A percentile compares a stretch with the other conserved stretches of the same genome.
phyloP scores from a whole-genome alignment of 1,140 invertebrate species.

The Ylistrum balloti region DNA sequence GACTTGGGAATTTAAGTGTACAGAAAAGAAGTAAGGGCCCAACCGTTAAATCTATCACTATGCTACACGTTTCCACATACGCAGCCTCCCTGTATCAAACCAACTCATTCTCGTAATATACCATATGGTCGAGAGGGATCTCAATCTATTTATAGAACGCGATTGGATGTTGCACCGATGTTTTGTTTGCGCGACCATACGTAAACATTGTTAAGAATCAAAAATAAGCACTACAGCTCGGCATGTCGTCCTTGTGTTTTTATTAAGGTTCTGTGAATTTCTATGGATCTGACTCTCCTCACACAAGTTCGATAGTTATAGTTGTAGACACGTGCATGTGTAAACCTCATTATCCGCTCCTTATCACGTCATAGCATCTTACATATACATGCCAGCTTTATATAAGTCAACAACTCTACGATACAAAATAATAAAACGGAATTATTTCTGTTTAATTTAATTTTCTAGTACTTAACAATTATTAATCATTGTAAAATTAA shows the following conservation, averaged over 20 bases:
- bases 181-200: constrained; percentile 9
- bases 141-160: background rate
- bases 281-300: background rate
- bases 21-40: background rate
- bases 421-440: no score
- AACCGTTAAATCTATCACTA: background rate
- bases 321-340: background rate
- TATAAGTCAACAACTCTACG: background rate
- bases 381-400: background rate
- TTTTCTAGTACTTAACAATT: no score
- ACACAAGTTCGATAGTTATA: background rate
- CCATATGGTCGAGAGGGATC: background rate
- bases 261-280: background rate
- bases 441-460: no score
- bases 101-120: background rate
- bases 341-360: background rate
- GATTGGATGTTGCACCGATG: background rate
- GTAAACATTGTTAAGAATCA: constrained; percentile 1
- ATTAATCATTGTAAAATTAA: no score
- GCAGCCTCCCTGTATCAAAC: background rate
- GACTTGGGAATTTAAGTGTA: background rate
- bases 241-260: background rate
- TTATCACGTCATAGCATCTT: background rate
- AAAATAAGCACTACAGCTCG: background rate
- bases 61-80: background rate